Percentiles rank a stretch among this genome's conserved stretches.
Conservation (phyloP, 2,797 vertebrate genomes). For the Diplodus sargus region DNA sequence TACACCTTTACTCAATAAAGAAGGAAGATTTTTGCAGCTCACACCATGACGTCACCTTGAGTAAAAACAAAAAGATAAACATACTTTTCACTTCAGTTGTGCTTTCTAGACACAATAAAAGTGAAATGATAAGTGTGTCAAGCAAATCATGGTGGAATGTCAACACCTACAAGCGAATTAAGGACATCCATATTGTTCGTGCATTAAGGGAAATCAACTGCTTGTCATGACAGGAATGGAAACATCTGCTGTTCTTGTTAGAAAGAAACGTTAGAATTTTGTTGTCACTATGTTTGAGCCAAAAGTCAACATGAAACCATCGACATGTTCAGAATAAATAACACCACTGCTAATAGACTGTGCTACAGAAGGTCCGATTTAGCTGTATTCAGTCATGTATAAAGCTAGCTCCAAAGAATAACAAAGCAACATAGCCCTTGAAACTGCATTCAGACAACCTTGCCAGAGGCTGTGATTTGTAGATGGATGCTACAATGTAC, state of each 20-base stretch:
- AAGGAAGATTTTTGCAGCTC: constrained; percentile 32
- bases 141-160: constrained; percentile 66
- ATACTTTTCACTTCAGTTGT: constrained; percentile 36
- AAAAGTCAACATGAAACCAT: constrained; percentile 73
- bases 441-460: constrained; percentile 85
- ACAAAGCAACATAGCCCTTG: constrained; percentile 66
- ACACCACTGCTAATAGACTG: constrained; percentile 72
- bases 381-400: constrained; percentile 74
- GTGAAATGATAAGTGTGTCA: constrained; percentile 68
- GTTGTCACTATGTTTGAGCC: constrained; percentile 57
- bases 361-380: constrained; percentile 70
- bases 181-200: constrained; percentile 65
- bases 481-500: constrained; percentile 82
- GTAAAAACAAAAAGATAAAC: constrained; percentile 12
- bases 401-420: constrained; percentile 77
- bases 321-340: constrained; percentile 79
- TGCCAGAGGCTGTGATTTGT: constrained; percentile 88
- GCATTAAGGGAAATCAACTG: constrained; percentile 49
- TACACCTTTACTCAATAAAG: neutral
- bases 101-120: constrained; percentile 74
- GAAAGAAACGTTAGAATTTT: constrained; percentile 63
- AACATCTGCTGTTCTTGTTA: constrained; percentile 64
- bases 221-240: constrained; percentile 81
- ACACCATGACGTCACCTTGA: constrained; percentile 18
- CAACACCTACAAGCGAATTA: constrained; percentile 68